These are phyloP conservation scores for Lacanobia oleracea DNA, from an alignment of 2,888 invertebrate genomes.

Conservation along the genomic window DNA sequence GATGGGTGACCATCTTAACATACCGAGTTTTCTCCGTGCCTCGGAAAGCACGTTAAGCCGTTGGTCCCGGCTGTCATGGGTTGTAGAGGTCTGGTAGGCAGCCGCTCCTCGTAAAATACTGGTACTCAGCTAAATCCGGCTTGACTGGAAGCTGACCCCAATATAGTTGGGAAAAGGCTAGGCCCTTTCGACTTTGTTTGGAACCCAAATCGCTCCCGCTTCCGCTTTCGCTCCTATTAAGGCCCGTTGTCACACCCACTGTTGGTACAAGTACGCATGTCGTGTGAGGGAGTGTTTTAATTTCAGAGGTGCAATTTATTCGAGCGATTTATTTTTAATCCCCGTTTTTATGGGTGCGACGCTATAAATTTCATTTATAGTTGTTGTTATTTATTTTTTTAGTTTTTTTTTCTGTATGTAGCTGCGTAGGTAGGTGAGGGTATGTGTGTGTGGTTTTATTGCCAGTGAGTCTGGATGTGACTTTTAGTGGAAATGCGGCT, in stretches of 20 bases:
- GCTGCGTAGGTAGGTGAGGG: constrained; percentile 2
- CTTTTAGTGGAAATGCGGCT: constrained; percentile 28
- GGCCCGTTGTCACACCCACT: constrained; percentile 60
- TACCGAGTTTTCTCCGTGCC: too few relatives aligned
- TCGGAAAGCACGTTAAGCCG: too few relatives aligned
- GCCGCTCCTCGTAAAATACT: too few relatives aligned
- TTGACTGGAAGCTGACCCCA: too few relatives aligned
- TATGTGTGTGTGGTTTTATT: constrained; percentile 56
- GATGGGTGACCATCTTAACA: too few relatives aligned
- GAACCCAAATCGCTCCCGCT: constrained; percentile 57
- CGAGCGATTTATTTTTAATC: constrained; percentile 91
- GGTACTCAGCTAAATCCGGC: too few relatives aligned
- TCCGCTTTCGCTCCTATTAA: constrained; percentile 68
- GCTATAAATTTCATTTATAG: constrained; percentile 89
- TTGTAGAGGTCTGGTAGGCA: too few relatives aligned
- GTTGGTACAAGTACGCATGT: constrained; percentile 85
- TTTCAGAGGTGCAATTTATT: constrained; percentile 91
- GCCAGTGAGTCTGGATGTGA: constrained; percentile 40
- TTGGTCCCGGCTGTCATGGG: too few relatives aligned
- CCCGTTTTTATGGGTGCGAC: constrained; percentile 89
- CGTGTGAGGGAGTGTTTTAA: constrained; percentile 89
- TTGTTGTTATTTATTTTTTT: constrained; percentile 83
- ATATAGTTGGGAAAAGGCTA: too few relatives aligned
- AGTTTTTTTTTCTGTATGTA: constrained; percentile 62
- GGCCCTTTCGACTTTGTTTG: background rate